Conservation (phyloP, 1,140 invertebrate genomes). For the Glossosoma conforme region DNA sequence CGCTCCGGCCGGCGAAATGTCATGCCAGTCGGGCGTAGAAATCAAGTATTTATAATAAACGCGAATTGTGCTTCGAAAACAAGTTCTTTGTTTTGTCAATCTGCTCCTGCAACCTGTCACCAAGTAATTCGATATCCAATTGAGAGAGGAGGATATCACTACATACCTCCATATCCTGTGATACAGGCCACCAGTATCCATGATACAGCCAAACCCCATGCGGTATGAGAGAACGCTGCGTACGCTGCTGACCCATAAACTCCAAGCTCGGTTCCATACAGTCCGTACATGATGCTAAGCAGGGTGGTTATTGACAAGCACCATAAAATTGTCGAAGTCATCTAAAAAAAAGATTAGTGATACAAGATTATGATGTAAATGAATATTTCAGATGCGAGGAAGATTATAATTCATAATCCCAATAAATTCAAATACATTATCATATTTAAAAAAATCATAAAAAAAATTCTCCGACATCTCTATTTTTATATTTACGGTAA, state of each 20-base stretch:
- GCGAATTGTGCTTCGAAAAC: no score
- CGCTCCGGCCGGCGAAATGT: no score
- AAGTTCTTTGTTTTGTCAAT: no score
- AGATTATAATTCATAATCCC: slow-evolving; percentile 3
- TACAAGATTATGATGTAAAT: no score
- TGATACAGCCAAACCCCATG: slow-evolving; percentile 46
- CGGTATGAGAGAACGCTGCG: slow-evolving; percentile 46
- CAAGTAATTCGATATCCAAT: no score
- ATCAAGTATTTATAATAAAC: no score
- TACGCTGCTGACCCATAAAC: slow-evolving; percentile 48
- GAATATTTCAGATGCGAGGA: background rate
- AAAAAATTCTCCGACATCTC: no score
- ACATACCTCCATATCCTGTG: slow-evolving; percentile 42
- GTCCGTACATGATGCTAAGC: slow-evolving; percentile 39
- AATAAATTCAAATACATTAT: slow-evolving; percentile 2
- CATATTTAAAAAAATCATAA: no score
- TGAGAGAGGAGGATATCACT: no score
- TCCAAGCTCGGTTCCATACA: slow-evolving; percentile 36
- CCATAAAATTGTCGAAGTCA: slow-evolving; percentile 33
- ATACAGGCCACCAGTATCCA: slow-evolving; percentile 52
- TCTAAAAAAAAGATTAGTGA: slow-evolving; percentile 20
- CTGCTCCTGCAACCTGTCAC: no score
- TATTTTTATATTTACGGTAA: no score
- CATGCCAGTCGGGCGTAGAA: no score
- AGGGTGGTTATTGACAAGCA: slow-evolving; percentile 33